Percentiles rank a stretch among this genome's conserved stretches.
phyloP scores from a whole-genome alignment of 2,797 vertebrate species.

The Tokudaia tokunoshimensis region DNA sequence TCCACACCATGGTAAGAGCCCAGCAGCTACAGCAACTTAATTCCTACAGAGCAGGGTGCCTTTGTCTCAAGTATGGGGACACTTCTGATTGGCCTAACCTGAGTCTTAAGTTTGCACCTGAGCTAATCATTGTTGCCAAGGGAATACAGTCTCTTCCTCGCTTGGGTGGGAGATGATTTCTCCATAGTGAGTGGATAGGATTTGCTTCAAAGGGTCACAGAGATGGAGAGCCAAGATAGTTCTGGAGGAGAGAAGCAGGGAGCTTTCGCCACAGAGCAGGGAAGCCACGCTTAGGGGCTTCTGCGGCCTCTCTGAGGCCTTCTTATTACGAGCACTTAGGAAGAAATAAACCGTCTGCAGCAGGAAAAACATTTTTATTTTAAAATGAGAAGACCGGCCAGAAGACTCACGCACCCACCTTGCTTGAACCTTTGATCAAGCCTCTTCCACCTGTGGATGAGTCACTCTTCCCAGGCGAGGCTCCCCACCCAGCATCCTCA shows the following conservation, averaged over 20 bases:
- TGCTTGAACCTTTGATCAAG: background rate
- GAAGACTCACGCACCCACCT: background rate
- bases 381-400: background rate
- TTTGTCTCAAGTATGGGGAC: background rate
- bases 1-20: background rate
- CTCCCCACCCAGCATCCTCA: slow-evolving; percentile 42
- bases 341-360: slow-evolving; percentile 9
- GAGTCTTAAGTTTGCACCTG: background rate
- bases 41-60: too few species aligned
- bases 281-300: background rate
- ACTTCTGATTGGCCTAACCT: background rate
- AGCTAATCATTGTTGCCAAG: background rate
- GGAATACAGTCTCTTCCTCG: background rate
- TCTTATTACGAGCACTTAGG: background rate
- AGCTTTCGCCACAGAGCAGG: background rate
- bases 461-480: slow-evolving; percentile 34
- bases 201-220: background rate
- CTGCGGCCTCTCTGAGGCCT: background rate
- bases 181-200: background rate
- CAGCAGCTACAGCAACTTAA: background rate
- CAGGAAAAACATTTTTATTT: background rate
- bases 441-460: background rate
- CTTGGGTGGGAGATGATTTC: background rate
- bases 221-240: background rate
- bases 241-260: background rate